Evolutionary conservation across 2,888 invertebrate species (phyloP), one percentile per base, ranked within the genome.

Genomic region (Abrostola tripartita): DNA sequence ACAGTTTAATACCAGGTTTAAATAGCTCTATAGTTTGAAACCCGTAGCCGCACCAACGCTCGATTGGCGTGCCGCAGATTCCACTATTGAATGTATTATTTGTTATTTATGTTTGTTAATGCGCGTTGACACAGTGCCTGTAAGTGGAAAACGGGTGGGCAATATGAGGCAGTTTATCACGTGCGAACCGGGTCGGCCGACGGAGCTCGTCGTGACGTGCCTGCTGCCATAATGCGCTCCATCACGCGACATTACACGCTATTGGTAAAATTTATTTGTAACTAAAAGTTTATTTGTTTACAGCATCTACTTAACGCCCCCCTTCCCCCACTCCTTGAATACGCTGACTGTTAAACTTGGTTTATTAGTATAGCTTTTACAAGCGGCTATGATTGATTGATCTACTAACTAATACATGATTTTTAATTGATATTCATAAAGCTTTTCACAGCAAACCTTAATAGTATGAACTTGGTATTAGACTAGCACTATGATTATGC

Each of bases 221-320:
- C 81, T 84, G 84, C 78, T 81, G 82, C 88, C 84, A 78, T 92
- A 92, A 91, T 92, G 91, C 84, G 75, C 82, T 81, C 69, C 84
- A 88, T 86, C 92, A 93, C 92, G 92, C 92, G 85, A 92, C 86
- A 83, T 81, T 76, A 83, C 86, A 88, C 87, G 86, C 77, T 85
- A 85, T 87, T 88, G 81, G 81, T 85, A 76, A 84, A 86, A 87
- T 87, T 87, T 86, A 85, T 85, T 78, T 76, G 81, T 71, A 67
- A 68, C 81, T 74, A 76, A 76, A 78, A 75, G 62, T 74, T 82
- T 71, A 68, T 74, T 76, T 71, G 69, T 74, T 76, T 81, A 76
- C 71, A 63, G 62, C 65, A 63, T 77, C 76, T 68, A 74, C 69
- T 77, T 68, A 70, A 61, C 57, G 49, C 70, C 58, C 42, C 24